These are phyloP conservation scores for Sesia apiformis DNA, from an alignment of 2,888 invertebrate species.

Conservation along the genomic window DNA sequence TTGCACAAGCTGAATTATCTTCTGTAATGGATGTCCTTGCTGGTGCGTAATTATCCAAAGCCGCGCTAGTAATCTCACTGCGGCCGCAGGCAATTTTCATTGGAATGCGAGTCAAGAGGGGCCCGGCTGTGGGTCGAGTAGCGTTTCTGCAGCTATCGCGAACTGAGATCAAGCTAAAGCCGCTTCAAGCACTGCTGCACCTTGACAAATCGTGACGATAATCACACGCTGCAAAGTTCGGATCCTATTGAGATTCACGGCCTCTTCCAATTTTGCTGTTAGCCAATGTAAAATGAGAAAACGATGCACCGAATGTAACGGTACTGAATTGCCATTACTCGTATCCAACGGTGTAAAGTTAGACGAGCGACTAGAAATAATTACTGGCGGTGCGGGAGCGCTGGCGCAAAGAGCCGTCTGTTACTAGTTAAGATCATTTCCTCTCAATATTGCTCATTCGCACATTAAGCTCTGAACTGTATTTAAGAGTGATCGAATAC, in stretches of 20 bases:
- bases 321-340: slow-evolving; percentile 13
- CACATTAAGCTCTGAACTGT: slow-evolving; percentile 17
- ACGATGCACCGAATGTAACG: slow-evolving; percentile 22
- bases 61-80: slow-evolving; percentile 48
- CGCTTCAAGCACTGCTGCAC: slow-evolving; percentile 17
- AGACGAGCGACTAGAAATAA: slow-evolving; percentile 11
- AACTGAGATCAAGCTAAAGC: slow-evolving; percentile 10
- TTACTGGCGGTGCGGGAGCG: slow-evolving; percentile 3
- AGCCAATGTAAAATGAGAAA: slow-evolving; percentile 15
- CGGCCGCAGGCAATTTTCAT: slow-evolving; percentile 50
- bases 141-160: slow-evolving; percentile 49
- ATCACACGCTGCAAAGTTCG: neutral
- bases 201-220: slow-evolving; percentile 35
- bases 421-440: slow-evolving; percentile 33
- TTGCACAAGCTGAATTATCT: slow-evolving; percentile 58
- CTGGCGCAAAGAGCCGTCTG: slow-evolving; percentile 23
- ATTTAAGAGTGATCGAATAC: slow-evolving; percentile 22
- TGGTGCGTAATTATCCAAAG: slow-evolving; percentile 49
- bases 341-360: slow-evolving; percentile 11
- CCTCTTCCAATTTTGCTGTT: slow-evolving; percentile 6
- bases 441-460: slow-evolving; percentile 43
- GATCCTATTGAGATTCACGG: neutral
- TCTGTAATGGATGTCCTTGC: slow-evolving; percentile 61
- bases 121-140: slow-evolving; percentile 22
- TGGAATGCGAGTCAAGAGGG: slow-evolving; percentile 40